Percentiles rank a stretch among this genome's conserved stretches.
Conservation (phyloP, 35 echinoderm and acorn worm genomes). For the Stichopus chloronotus region DNA sequence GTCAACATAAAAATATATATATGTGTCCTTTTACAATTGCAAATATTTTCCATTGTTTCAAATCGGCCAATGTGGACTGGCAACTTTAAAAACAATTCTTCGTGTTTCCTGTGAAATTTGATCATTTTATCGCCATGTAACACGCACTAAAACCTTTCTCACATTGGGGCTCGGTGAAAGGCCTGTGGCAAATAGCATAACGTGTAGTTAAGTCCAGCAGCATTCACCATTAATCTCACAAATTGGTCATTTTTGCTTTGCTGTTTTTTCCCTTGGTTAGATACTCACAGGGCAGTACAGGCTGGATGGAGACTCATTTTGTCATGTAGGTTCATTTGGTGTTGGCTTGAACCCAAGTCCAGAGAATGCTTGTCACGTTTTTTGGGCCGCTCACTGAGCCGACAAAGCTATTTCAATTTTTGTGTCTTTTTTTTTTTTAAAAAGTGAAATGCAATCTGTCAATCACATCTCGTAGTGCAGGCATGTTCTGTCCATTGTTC, state of each 20-base stretch:
- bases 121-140: no score
- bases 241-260: slow-evolving; percentile 44
- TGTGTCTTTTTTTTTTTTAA: slow-evolving; percentile 2
- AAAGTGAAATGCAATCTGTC: slow-evolving; percentile 6
- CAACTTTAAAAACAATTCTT: no score
- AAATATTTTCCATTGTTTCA: no score
- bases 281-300: slow-evolving; percentile 57
- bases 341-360: slow-evolving; percentile 55
- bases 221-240: background rate
- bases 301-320: slow-evolving; percentile 57
- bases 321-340: slow-evolving; percentile 63
- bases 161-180: background rate
- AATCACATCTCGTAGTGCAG: slow-evolving; percentile 12
- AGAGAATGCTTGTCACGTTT: slow-evolving; percentile 41
- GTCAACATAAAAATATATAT: no score
- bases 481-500: slow-evolving; percentile 29
- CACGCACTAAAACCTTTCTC: no score
- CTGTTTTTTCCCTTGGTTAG: slow-evolving; percentile 49
- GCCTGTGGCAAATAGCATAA: slow-evolving; percentile 9
- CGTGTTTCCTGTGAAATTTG: no score
- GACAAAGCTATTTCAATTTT: background rate
- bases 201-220: background rate
- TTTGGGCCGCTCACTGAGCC: background rate
- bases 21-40: no score
- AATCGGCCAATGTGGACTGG: no score